Evolutionary conservation across 2,113 vertebrate species (phyloP).

Genomic region (Paradoxurus hermaphroditus): DNA sequence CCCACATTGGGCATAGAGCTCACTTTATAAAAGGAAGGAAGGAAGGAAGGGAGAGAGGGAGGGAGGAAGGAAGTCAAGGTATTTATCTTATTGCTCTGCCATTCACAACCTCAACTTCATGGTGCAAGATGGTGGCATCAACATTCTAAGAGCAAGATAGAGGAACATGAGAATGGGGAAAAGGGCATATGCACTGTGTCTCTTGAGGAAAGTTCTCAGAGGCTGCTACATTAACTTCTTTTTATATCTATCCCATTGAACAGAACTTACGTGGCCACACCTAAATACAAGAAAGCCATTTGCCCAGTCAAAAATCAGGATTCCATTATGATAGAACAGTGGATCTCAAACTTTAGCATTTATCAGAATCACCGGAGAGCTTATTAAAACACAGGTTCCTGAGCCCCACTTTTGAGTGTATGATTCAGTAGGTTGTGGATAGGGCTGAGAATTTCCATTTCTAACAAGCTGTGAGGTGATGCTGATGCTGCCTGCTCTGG

Average conservation of each 20-base stretch:
- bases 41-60: too few species aligned
- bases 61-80: not conserved
- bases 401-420: not conserved
- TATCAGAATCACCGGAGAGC: not conserved
- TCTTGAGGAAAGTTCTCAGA: not conserved
- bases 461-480: not conserved
- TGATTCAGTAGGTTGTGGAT: not conserved
- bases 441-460: not conserved
- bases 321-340: not conserved
- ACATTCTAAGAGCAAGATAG: not conserved
- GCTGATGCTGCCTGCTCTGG: not conserved
- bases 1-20: not conserved
- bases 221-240: not conserved
- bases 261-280: not conserved
- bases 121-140: not conserved
- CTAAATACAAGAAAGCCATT: not conserved
- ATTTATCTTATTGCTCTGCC: not conserved
- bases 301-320: not conserved
- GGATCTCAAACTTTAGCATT: not conserved
- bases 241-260: not conserved
- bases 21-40: not conserved
- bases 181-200: not conserved
- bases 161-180: not conserved
- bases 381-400: not conserved
- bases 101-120: not conserved